These are phyloP conservation scores for Petromus typicus DNA, from an alignment of 2,113 vertebrate species.

Conservation along the genomic window DNA sequence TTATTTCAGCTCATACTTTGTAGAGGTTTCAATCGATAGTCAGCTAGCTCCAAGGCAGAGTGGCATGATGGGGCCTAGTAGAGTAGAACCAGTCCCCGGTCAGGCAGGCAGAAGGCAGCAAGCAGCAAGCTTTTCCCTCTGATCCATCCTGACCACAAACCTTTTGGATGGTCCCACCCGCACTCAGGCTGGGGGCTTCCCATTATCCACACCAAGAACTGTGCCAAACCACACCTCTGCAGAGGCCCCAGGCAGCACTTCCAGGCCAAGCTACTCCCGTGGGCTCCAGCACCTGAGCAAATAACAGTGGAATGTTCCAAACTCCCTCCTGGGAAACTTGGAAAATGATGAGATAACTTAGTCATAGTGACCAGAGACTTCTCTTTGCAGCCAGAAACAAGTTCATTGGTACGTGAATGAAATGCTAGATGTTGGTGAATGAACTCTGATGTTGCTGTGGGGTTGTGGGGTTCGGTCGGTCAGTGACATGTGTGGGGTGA, in stretches of 20 bases:
- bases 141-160: background rate
- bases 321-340: background rate
- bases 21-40: background rate
- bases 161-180: background rate
- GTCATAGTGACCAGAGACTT: conserved; percentile 1
- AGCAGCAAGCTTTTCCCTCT: background rate
- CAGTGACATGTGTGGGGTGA: too few relatives aligned
- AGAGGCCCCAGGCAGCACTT: background rate
- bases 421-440: conserved; percentile 6
- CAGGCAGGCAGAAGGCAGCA: background rate
- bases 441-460: background rate
- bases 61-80: background rate
- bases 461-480: background rate
- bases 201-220: background rate
- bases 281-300: background rate
- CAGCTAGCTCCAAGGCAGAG: background rate
- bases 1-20: background rate
- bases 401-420: background rate
- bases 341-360: background rate
- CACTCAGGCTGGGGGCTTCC: background rate
- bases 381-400: background rate
- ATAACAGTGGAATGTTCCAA: background rate
- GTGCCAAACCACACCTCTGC: background rate
- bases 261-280: background rate
- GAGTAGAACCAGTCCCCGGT: background rate